These are phyloP conservation scores for Eupithecia centaureata DNA, from an alignment of 2,888 invertebrate genomes.

Conservation along the genomic window DNA sequence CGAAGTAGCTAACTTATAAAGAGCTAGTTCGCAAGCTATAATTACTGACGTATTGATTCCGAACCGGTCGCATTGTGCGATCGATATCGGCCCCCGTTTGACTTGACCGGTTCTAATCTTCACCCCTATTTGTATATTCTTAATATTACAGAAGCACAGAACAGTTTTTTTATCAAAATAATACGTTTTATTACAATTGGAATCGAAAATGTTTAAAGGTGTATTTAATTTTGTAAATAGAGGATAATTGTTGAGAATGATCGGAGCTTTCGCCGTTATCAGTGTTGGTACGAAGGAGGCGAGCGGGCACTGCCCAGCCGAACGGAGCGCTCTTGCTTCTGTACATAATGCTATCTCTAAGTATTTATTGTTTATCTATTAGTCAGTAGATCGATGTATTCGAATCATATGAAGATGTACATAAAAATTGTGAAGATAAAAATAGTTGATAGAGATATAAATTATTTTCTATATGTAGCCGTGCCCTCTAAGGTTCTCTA, in stretches of 20 bases:
- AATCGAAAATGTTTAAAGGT: no score
- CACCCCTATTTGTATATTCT: slow-evolving; percentile 59
- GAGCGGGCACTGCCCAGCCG: slow-evolving; percentile 47
- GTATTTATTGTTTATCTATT: slow-evolving; percentile 81
- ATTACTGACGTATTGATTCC: slow-evolving; percentile 66
- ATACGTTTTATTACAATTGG: neutral
- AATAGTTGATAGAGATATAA: slow-evolving; percentile 18
- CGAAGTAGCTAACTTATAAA: slow-evolving; percentile 59
- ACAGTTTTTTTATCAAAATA: slow-evolving; percentile 44
- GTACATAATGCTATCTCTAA: slow-evolving; percentile 78
- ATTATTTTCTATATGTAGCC: slow-evolving; percentile 28
- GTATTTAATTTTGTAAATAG: slow-evolving; percentile 44
- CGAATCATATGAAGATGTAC: slow-evolving; percentile 49
- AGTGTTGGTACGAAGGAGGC: slow-evolving; percentile 50
- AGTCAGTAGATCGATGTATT: slow-evolving; percentile 56
- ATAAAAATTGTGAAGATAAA: slow-evolving; percentile 30
- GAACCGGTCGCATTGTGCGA: slow-evolving; percentile 51
- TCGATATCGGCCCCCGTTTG: slow-evolving; percentile 32
- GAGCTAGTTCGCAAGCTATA: slow-evolving; percentile 69
- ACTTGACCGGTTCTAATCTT: slow-evolving; percentile 66
- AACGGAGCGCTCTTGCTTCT: slow-evolving; percentile 75
- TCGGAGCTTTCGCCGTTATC: slow-evolving; percentile 58
- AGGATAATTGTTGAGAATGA: slow-evolving; percentile 64
- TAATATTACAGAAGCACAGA: slow-evolving; percentile 47
- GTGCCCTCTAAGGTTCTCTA: slow-evolving; percentile 21